These are phyloP conservation scores for Sylvia atricapilla DNA, from an alignment of 2,113 vertebrate species.

Conservation along the genomic window DNA sequence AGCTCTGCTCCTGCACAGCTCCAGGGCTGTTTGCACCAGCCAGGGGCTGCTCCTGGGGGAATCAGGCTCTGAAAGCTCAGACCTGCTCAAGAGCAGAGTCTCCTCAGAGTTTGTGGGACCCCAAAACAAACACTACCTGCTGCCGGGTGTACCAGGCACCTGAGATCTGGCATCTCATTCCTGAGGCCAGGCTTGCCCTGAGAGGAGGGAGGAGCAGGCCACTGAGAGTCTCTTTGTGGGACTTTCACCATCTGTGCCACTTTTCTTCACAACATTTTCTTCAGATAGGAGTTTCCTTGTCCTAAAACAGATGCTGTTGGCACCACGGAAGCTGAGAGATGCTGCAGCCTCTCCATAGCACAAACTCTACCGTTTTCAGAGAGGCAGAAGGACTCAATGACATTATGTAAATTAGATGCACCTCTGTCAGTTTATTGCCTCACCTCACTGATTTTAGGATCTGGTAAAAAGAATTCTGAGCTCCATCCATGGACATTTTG, in stretches of 20 bases:
- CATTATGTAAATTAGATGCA: not conserved
- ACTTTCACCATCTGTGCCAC: not conserved
- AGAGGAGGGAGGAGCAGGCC: not conserved
- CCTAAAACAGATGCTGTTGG: not conserved
- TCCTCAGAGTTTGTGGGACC: not conserved
- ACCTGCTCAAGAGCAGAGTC: not conserved
- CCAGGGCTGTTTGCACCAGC: not conserved
- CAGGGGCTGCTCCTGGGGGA: not conserved
- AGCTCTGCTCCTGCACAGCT: not conserved
- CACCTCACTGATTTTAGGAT: not conserved
- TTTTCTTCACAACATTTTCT: fast-evolving
- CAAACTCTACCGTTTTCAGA: not conserved
- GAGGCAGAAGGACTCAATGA: not conserved
- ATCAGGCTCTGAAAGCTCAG: not conserved
- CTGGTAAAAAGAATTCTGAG: not conserved
- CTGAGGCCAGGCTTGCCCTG: not conserved
- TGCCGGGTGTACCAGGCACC: not conserved
- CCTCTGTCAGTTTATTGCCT: not conserved
- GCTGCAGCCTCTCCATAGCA: not conserved
- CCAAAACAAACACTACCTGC: not conserved
- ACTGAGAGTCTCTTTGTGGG: fast-evolving
- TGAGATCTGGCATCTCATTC: not conserved
- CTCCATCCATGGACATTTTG: not conserved
- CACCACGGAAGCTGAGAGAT: not conserved
- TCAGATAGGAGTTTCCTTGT: not conserved